Base-by-base conservation (phyloP, 2,888 invertebrate genomes). In the Margaritifera margaritifera region DNA sequence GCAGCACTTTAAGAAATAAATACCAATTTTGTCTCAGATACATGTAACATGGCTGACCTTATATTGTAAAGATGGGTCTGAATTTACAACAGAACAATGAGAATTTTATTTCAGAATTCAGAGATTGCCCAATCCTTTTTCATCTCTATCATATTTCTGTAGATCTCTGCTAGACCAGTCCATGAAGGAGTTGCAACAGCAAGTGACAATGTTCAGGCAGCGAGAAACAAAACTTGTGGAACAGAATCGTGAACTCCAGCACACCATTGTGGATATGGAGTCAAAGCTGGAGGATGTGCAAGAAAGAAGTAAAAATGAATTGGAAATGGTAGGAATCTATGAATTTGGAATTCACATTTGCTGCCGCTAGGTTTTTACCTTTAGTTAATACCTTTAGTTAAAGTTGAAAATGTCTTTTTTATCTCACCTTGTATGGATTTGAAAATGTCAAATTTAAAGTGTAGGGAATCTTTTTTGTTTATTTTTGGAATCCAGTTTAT, bases 231-330 rank as follows among this genome's bases (percentile, higher is more conserved):
- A 84, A 59, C 72, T 84, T 5, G 72, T 79, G 24, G 75, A 79
- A 54, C 84, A 86, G 73, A 88, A 86, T 69, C 79, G 81, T 4
- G 84, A 87, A 22, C 75, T 88, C 27, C 87, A 87, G 68, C 86
- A 85, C 75, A 84, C 79, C 5, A 82, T 88, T 68, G 76, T 87
- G 25, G 88, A 88, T 71, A 72, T 87, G 27, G 86, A 87, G 70
- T 72, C 82, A 1, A 82, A 83, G 57, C 71, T 87, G 25, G 79
- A 77, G 42, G 74, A 81, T 6, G 70, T 86, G 58, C 80, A 84
- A 69, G 84, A 85, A 42, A 64, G 81, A 6, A 78, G 71, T 63
- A 79, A 81, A 62, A 80, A 79, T 15, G 79, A 79, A 2, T 74
- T 81, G 66, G 81, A 81, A 74, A 73, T 81, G 79, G 81, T 80